Evolutionary conservation across 2,888 invertebrate genomes (phyloP), one percentile per base, ranked within the genome.

Genomic region (Drepanosiphum platanoidis): DNA sequence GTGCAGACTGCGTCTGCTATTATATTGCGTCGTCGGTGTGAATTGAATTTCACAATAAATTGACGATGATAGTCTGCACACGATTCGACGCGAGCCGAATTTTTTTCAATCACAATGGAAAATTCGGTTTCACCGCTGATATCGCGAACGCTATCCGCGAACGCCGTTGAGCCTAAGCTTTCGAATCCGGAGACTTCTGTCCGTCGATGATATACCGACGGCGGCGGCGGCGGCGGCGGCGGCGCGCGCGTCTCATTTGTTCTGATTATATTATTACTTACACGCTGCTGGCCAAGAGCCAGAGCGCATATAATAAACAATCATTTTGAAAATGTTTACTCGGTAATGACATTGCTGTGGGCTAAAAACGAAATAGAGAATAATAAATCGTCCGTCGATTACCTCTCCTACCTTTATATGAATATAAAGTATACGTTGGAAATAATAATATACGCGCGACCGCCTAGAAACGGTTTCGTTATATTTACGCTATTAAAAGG

Each of bases 301-400:
- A 66, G 39, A 42, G 42, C 39, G 52, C 52, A 27, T 22, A 42
- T 66, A 66, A 78, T 66, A 66, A 64, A 66, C 78, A 32, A 66
- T 78, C 66, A 13, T 78, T 78, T 78, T 42, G 64, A 78, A 78
- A 78, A 78, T 78, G 64, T 78, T 78, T 78, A 78, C 64, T 64
- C 22, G 78, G 42, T 66, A 78, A 78, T 66, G 78, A 64, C 42
- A 78, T 66, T 42, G 77, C 77, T 61, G 61, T 11, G 78, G 78
- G 78, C 78, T 66, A 42, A 66, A 61, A 42, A 66, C n/a, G 64
- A 78, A 66, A 78, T 30, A 42, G 66, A 78, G 32, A 42, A 66
- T 42, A 78, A 78, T 78, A 78, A 78, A 78, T 42, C 22, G 64
- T 32, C 8, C 58, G 32, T 22, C 27, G 30, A 30, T n/a, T 22